Evolutionary conservation across 1,140 invertebrate species (phyloP), one percentile per base, ranked within the genome.

Genomic region (Magallana gigas): DNA sequence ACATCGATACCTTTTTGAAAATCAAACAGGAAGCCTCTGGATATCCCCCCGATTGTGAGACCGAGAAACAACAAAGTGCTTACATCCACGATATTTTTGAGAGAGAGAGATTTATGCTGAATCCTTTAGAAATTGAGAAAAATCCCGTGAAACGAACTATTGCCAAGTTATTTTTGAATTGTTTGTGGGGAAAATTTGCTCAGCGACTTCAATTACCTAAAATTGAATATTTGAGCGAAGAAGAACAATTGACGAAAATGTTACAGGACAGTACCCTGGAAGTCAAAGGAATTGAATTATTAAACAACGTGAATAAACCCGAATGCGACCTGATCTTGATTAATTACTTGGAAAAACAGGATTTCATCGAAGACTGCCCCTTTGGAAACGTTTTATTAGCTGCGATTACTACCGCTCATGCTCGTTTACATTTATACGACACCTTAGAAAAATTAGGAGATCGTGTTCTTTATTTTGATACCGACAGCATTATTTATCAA

Each of bases 381-480:
- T 83, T 83, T 56, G 56, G 81, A 48, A 95, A 94, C 86, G 93
- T 95, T 7, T 83, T 93, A 2, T 90, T 95, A 7, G 94, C 94
- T 7, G 91, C 92, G 0, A 95, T 91, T 83, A 93, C 92, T 8
- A 95, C 95, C 4, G 91, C 93, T 14, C 93, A 94, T 83, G 95
- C 94, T 1, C 86, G 94, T 3, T 83, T 95, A 11, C 92, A 94
- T 87, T 90, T 95, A 7, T 95, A 95, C 68, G 81, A 84, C 14
- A 92, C 92, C 85, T 86, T 95, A 14, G 91, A 94, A 88, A 71
- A 88, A 60, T 85, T 95, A n/a, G 91, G 88, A 16, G 59, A 90
- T 1, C 62, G 91, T 14, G 92, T 92, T 5, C 85, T 95, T 1
- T 95, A 95, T 86, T 94, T 89, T 81, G 95, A 95, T 86, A 95